Conservation (phyloP, 2,113 vertebrate species). For the Pedetes capensis region DNA sequence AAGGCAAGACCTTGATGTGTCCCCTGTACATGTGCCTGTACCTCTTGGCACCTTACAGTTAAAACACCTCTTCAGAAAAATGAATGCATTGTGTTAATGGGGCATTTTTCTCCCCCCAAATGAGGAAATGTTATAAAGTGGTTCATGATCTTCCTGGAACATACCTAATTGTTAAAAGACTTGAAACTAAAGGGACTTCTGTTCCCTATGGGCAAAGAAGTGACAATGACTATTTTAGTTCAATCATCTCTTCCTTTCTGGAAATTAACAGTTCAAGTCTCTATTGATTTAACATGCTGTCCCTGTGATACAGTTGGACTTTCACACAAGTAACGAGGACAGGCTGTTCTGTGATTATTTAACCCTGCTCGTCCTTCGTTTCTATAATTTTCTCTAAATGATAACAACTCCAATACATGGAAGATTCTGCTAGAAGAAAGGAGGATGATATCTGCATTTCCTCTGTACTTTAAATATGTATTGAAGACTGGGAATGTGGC, state of each 20-base stretch:
- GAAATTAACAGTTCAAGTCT: conserved; percentile 74
- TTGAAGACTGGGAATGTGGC: too few relatives aligned
- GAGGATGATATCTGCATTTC: neutral
- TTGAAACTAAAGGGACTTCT: conserved; percentile 53
- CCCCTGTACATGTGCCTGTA: neutral
- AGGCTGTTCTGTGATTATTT: conserved; percentile 20
- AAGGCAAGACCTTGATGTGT: neutral
- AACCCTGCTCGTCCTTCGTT: conserved; percentile 32
- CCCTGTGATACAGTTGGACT: conserved; percentile 23
- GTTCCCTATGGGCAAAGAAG: conserved; percentile 71
- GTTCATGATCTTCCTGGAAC: conserved; percentile 66
- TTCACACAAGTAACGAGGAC: conserved; percentile 63
- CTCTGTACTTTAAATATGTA: neutral
- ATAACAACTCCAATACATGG: neutral
- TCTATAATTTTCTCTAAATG: conserved; percentile 7
- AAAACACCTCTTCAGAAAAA: neutral
- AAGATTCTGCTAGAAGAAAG: neutral
- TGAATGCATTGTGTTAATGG: neutral
- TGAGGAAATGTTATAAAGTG: conserved; percentile 59
- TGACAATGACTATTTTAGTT: conserved; percentile 73
- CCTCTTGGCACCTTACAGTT: neutral
- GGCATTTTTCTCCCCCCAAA: neutral
- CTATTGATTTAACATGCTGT: conserved; percentile 74
- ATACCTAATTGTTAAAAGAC: conserved; percentile 69
- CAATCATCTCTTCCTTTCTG: conserved; percentile 74